Percentiles rank a stretch among this genome's conserved stretches.
phyloP scores from a whole-genome alignment of 2,888 invertebrate genomes.

The Dyspetes luteomarginatus region DNA sequence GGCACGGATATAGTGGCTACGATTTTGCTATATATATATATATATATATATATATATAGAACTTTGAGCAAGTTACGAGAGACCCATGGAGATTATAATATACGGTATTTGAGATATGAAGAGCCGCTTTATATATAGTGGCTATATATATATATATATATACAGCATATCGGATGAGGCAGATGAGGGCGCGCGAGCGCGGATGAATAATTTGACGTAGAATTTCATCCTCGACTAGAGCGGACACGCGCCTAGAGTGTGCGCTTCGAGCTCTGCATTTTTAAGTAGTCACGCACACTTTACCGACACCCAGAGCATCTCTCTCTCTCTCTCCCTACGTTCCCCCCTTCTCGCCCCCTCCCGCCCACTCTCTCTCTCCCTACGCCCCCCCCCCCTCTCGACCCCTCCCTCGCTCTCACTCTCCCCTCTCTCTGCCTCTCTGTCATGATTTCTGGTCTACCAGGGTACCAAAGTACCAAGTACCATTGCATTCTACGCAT shows the following conservation, averaged over 20 bases:
- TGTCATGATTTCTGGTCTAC: slow-evolving; percentile 38
- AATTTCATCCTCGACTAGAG: slow-evolving; percentile 64
- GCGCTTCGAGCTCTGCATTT: slow-evolving; percentile 61
- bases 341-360: background rate
- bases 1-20: slow-evolving; percentile 57
- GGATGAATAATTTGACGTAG: slow-evolving; percentile 66
- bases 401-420: slow-evolving; percentile 1
- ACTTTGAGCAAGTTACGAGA: background rate
- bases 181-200: slow-evolving; percentile 2
- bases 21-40: slow-evolving; percentile 25
- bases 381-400: too few relatives aligned
- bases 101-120: slow-evolving; percentile 37
- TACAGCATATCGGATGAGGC: background rate
- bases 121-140: slow-evolving; percentile 2
- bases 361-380: background rate
- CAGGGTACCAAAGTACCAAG: slow-evolving; percentile 55
- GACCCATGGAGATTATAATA: slow-evolving; percentile 32
- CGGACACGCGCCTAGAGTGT: slow-evolving; percentile 64
- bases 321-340: slow-evolving; percentile 6
- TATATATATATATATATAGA: slow-evolving; percentile 12
- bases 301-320: slow-evolving; percentile 45
- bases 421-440: too few relatives aligned
- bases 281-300: slow-evolving; percentile 63
- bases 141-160: background rate
- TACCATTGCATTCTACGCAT: slow-evolving; percentile 36